Evolutionary conservation across 2,888 invertebrate species (phyloP).

Genomic region (Loripinus fragilis): DNA sequence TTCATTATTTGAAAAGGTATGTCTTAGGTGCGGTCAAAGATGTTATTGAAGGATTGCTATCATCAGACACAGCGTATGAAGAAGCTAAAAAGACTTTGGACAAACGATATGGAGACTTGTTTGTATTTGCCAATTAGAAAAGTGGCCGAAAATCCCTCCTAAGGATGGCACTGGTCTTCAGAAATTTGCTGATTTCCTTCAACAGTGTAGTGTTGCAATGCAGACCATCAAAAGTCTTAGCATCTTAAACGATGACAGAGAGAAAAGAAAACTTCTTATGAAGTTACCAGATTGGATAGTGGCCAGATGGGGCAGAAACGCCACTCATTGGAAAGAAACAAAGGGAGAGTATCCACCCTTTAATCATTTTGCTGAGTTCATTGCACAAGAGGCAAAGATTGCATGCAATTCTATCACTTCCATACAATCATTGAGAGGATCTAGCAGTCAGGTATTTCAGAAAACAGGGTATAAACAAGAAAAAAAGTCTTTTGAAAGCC

Average conservation of each 20-base stretch:
- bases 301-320: constrained; percentile 38
- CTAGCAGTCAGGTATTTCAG: neutral
- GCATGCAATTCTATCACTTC: constrained; percentile 51
- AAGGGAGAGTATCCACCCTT: constrained; percentile 32
- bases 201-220: too few species aligned
- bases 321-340: constrained; percentile 22
- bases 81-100: neutral
- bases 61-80: constrained; percentile 1
- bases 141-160: too few species aligned
- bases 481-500: too few species aligned
- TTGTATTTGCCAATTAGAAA: too few species aligned
- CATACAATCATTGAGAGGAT: constrained; percentile 24
- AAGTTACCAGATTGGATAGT: constrained; percentile 57
- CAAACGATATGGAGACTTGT: neutral
- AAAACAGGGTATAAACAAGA: too few species aligned
- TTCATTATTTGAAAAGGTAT: neutral
- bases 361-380: constrained; percentile 33
- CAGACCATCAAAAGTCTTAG: constrained; percentile 21
- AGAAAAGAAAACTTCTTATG: constrained; percentile 48
- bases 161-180: too few species aligned
- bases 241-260: constrained; percentile 40
- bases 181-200: too few species aligned
- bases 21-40: neutral
- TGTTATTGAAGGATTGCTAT: neutral
- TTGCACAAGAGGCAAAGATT: constrained; percentile 48